A percentile compares a stretch with the other conserved stretches of the same genome.
Conservation (phyloP, 2,113 vertebrate species). For the Corythornis madagascariensis region DNA sequence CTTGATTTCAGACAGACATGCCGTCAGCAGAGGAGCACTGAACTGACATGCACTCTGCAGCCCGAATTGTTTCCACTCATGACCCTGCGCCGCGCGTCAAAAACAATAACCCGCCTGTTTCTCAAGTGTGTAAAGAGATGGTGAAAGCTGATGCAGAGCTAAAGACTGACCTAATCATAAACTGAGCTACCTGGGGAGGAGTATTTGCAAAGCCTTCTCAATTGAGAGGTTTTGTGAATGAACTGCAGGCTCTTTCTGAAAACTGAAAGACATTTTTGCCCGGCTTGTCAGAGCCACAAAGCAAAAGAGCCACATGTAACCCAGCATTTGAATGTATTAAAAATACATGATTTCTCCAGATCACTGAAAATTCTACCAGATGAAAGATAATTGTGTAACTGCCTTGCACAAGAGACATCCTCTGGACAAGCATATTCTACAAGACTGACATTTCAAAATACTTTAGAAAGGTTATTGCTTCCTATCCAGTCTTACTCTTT, state of each 20-base stretch:
- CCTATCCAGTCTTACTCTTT: background rate
- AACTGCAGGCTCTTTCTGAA: background rate
- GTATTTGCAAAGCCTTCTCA: background rate
- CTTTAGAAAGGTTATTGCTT: background rate
- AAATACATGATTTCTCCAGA: background rate
- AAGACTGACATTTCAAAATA: background rate
- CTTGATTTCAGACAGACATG: conserved; percentile 77
- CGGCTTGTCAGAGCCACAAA: background rate
- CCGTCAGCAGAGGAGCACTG: conserved; percentile 70
- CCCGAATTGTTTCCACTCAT: conserved; percentile 71
- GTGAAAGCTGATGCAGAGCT: conserved; percentile 52
- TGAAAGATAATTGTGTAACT: background rate
- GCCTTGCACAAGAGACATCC: background rate
- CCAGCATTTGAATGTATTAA: background rate
- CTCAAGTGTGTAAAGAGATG: conserved; percentile 67
- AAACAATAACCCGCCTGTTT: conserved; percentile 68
- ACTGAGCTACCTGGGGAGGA: conserved; percentile 27
- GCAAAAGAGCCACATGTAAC: background rate
- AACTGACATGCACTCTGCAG: conserved; percentile 71
- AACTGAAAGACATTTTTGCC: background rate
- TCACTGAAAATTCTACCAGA: background rate
- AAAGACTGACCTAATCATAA: conserved; percentile 61
- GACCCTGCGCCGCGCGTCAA: conserved; percentile 60
- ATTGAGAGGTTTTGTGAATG: conserved; percentile 6
- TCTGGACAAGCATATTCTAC: background rate